Conservation (phyloP, 2,113 vertebrate species). For the Raphicerus campestris region DNA sequence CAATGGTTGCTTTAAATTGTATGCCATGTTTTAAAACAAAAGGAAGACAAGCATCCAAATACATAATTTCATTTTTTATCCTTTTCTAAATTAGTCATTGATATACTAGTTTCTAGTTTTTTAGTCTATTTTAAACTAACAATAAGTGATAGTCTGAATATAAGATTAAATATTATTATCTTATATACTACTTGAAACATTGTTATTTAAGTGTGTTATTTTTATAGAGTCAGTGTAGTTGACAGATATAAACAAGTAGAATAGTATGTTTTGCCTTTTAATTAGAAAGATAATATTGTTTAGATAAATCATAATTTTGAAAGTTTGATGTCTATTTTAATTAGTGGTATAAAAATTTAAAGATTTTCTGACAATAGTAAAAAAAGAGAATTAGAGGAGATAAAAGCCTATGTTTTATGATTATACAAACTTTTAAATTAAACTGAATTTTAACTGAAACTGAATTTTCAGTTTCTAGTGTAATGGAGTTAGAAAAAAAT, state of each 20-base stretch:
- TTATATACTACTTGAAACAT: conserved; percentile 3
- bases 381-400: neutral
- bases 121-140: conserved; percentile 21
- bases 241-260: neutral
- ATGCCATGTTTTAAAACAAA: conserved; percentile 12
- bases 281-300: conserved; percentile 28
- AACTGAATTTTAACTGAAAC: neutral
- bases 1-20: conserved; percentile 3
- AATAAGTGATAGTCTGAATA: neutral
- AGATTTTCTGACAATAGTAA: neutral
- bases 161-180: neutral
- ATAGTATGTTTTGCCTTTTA: conserved; percentile 16
- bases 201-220: conserved; percentile 3
- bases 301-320: conserved; percentile 37
- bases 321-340: conserved; percentile 27
- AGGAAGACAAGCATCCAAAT: neutral
- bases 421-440: neutral
- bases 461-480: neutral
- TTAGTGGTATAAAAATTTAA: conserved; percentile 53
- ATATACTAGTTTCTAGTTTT: neutral
- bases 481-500: neutral
- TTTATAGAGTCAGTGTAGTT: neutral
- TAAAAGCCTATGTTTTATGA: conserved; percentile 13
- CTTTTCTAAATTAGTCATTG: neutral
- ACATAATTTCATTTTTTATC: neutral